phyloP scores from a whole-genome alignment of 2,888 invertebrate species.

The Papilio elwesi region DNA sequence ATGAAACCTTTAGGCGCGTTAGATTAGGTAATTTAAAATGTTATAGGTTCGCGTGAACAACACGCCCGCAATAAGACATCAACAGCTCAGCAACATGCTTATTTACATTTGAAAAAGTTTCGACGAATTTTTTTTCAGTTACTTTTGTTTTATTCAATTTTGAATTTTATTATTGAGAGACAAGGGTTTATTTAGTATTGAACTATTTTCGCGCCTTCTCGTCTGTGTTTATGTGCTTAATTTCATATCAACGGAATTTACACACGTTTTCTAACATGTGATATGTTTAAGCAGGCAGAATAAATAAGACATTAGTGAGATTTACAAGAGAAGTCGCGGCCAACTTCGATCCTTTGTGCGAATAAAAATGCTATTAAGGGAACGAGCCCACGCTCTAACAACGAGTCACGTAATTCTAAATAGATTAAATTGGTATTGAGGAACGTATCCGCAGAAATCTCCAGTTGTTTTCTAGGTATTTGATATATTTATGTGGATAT shows the following conservation, averaged over 20 bases:
- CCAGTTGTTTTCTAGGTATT: not conserved
- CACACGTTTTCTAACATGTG: not conserved
- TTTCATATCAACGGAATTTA: not conserved
- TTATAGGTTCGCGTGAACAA: too few species aligned
- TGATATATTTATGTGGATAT: not conserved
- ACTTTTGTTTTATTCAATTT: too few species aligned
- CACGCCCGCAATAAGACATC: too few species aligned
- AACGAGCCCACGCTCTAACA: slow-evolving; percentile 15
- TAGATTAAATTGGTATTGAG: slow-evolving; percentile 18
- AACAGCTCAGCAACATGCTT: too few species aligned
- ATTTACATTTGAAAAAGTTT: too few species aligned
- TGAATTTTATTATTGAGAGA: too few species aligned
- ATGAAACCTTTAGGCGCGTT: too few species aligned
- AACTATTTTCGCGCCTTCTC: not conserved
- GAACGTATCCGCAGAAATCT: not conserved
- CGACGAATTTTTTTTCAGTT: too few species aligned
- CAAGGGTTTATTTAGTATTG: too few species aligned
- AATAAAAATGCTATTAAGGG: slow-evolving; percentile 35
- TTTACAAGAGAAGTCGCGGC: slow-evolving; percentile 15
- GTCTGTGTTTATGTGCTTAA: not conserved
- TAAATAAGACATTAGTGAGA: slow-evolving; percentile 28
- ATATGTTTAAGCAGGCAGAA: slow-evolving; percentile 14
- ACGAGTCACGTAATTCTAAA: slow-evolving; percentile 18
- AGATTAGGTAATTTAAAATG: too few species aligned
- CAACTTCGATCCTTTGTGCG: slow-evolving; percentile 27